Conservation (phyloP, 2,888 invertebrate genomes). For the Eupsilia transversa region DNA sequence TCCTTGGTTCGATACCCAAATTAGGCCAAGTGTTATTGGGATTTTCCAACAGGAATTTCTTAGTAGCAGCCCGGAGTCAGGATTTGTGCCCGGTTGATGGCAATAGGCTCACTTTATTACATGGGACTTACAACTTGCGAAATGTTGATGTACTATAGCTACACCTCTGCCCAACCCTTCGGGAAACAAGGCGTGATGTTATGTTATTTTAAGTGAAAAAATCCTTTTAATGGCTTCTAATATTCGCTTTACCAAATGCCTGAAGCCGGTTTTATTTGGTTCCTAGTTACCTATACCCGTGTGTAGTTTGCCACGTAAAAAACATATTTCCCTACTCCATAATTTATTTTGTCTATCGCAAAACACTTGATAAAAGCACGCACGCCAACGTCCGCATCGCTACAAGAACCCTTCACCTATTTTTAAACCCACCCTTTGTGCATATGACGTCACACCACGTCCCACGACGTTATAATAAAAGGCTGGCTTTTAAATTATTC, state of each 20-base stretch:
- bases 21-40: too few species aligned
- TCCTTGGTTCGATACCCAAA: too few species aligned
- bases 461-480: conserved; percentile 52
- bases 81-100: too few species aligned
- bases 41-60: too few species aligned
- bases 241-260: neutral
- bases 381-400: conserved; percentile 19
- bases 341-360: conserved; percentile 28
- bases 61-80: too few species aligned
- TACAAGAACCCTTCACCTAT: conserved; percentile 51
- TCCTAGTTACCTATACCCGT: neutral
- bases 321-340: neutral
- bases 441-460: conserved; percentile 55
- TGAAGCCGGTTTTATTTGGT: too few species aligned
- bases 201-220: too few species aligned
- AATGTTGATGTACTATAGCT: too few species aligned
- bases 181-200: too few species aligned
- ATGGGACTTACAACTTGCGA: too few species aligned
- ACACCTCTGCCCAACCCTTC: too few species aligned
- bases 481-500: conserved; percentile 42
- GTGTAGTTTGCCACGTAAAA: neutral
- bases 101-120: too few species aligned
- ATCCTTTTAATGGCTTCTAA: neutral
- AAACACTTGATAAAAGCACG: conserved; percentile 40
- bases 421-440: conserved; percentile 54